Conservation (phyloP, 1,140 invertebrate species). For the Drosophila nigrodunni region DNA sequence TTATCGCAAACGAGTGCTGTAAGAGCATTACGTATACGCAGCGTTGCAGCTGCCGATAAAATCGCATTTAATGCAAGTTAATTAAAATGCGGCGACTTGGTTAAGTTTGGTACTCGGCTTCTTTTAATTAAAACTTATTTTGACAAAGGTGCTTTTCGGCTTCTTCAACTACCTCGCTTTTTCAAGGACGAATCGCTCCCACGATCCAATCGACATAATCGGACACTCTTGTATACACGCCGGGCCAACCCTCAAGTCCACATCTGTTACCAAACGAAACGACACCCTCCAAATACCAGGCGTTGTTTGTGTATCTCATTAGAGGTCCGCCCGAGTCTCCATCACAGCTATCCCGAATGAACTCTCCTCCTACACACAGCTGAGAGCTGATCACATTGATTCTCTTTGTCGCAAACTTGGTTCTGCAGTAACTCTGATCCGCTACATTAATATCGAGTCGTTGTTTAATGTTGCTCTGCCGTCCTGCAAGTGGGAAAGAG, state of each 20-base stretch:
- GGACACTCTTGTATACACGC: conserved; percentile 91
- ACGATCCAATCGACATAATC: conserved; percentile 90
- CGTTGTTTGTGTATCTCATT: conserved; percentile 86
- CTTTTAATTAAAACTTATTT: conserved; percentile 75
- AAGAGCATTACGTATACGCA: conserved; percentile 79
- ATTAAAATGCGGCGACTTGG: conserved; percentile 64
- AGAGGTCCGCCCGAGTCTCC: conserved; percentile 93
- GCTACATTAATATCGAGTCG: conserved; percentile 86
- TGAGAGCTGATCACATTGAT: conserved; percentile 83
- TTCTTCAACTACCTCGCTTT: background rate
- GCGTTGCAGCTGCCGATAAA: conserved; percentile 70
- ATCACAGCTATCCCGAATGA: conserved; percentile 88
- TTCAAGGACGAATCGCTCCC: conserved; percentile 85
- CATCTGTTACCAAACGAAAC: conserved; percentile 92
- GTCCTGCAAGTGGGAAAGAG: conserved; percentile 37
- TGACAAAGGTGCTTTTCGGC: conserved; percentile 50
- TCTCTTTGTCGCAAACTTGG: conserved; percentile 84
- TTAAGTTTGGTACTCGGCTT: conserved; percentile 35
- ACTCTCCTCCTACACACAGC: conserved; percentile 88
- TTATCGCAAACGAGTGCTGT: conserved; percentile 71
- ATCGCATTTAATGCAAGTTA: conserved; percentile 77
- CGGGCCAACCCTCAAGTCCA: conserved; percentile 89
- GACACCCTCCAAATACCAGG: conserved; percentile 87
- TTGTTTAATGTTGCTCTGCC: conserved; percentile 86
- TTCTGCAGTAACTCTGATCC: conserved; percentile 84